Percentiles rank a stretch among this genome's conserved stretches.
These are phyloP conservation scores for Drosophila nigrodunni DNA, from an alignment of 1,140 invertebrate species.

Conservation along the genomic window DNA sequence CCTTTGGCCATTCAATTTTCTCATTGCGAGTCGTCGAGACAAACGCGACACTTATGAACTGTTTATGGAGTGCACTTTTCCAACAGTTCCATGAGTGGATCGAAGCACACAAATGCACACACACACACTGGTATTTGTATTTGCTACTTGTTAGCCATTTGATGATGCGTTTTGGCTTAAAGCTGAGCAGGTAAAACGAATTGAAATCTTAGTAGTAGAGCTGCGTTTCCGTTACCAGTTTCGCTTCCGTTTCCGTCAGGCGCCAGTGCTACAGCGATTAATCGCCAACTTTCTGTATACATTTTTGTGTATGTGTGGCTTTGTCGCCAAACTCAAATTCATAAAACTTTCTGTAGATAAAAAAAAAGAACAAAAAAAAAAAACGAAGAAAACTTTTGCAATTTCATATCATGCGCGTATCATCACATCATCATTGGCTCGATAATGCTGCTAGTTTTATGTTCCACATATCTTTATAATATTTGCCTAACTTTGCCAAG, in stretches of 20 bases:
- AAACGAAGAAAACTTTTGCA: conserved; percentile 71
- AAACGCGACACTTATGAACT: conserved; percentile 70
- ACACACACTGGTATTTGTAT: conserved; percentile 13
- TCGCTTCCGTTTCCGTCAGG: conserved; percentile 67
- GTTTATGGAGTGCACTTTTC: conserved; percentile 56
- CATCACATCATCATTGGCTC: conserved; percentile 81
- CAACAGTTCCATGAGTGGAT: neutral
- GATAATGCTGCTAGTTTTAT: conserved; percentile 80
- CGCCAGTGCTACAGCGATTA: conserved; percentile 72
- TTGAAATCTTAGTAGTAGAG: neutral
- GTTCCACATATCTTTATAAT: conserved; percentile 65
- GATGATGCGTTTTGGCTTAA: neutral
- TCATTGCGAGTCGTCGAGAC: conserved; percentile 36
- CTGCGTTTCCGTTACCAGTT: conserved; percentile 16
- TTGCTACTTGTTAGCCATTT: conserved; percentile 29
- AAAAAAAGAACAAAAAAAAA: conserved; percentile 13
- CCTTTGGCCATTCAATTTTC: conserved; percentile 32
- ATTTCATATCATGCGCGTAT: conserved; percentile 75
- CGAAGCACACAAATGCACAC: conserved; percentile 3
- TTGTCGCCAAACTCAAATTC: conserved; percentile 65
- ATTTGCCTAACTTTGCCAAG: conserved; percentile 40
- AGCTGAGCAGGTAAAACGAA: conserved; percentile 13
- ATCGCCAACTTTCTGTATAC: conserved; percentile 56
- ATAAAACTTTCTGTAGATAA: conserved; percentile 68
- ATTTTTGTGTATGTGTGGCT: conserved; percentile 33